Evolutionary conservation across 2,888 invertebrate species (phyloP).

Genomic region (Leptura quadrifasciata): DNA sequence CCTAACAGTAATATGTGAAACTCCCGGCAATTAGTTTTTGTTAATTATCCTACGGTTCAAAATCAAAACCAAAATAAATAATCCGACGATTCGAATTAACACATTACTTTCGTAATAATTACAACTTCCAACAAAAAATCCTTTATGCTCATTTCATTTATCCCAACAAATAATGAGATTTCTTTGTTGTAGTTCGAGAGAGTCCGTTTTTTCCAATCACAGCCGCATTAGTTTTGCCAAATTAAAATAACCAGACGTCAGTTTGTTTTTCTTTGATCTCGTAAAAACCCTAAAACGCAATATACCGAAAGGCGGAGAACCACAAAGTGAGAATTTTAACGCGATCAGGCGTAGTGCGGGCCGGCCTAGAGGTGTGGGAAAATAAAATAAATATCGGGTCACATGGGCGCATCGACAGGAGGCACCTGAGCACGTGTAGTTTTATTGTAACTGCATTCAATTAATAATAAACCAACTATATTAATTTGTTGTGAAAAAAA

Average conservation of each 20-base stretch:
- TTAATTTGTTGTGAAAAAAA: too few species aligned
- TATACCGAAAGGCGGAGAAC: conserved; percentile 43
- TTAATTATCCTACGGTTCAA: background rate
- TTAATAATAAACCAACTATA: too few species aligned
- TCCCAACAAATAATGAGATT: conserved; percentile 22
- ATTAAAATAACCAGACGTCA: conserved; percentile 39
- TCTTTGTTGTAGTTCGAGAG: conserved; percentile 8
- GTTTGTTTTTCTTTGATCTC: conserved; percentile 33
- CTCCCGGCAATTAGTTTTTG: background rate
- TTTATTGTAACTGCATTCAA: conserved; percentile 5
- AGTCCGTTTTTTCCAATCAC: conserved; percentile 18
- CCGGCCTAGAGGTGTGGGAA: conserved; percentile 21
- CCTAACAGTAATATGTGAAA: background rate
- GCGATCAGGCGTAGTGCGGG: conserved; percentile 26
- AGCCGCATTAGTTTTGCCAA: conserved; percentile 39
- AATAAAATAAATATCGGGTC: conserved; percentile 29
- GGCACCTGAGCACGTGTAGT: conserved; percentile 14
- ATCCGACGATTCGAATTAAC: background rate
- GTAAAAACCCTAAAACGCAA: conserved; percentile 39
- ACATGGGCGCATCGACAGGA: background rate
- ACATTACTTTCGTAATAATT: background rate
- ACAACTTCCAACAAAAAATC: conserved; percentile 12
- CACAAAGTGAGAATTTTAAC: conserved; percentile 46
- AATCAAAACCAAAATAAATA: background rate
- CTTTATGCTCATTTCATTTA: conserved; percentile 26